Conservation (phyloP, 2,888 invertebrate species). For the Caradrina kadenii region DNA sequence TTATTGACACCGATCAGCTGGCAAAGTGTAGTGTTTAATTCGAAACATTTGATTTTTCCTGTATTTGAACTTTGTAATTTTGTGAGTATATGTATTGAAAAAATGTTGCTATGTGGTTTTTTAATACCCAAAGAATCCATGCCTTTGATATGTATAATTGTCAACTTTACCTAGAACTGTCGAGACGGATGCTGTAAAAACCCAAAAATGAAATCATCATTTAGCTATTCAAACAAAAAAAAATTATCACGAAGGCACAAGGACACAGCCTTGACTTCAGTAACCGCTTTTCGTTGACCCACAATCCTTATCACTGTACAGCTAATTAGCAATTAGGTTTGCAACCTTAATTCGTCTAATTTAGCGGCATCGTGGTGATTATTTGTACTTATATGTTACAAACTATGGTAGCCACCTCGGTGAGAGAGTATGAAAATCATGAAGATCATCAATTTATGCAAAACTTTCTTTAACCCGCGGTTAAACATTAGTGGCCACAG, state of each 20-base stretch:
- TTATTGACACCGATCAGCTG: no score
- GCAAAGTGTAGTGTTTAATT: no score
- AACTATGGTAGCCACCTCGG: conserved; percentile 16
- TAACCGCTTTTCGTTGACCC: conserved; percentile 14
- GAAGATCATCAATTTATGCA: not conserved
- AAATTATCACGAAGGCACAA: conserved; percentile 1
- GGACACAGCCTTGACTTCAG: conserved; percentile 39
- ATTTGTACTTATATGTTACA: conserved; percentile 4
- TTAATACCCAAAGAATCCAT: no score
- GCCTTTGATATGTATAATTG: no score
- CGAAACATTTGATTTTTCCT: no score
- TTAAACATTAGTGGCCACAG: not conserved
- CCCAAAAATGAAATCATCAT: conserved; percentile 41
- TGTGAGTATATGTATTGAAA: no score
- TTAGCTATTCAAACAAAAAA: conserved; percentile 5
- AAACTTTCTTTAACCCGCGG: not conserved
- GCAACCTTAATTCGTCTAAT: conserved; percentile 49
- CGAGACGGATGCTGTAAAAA: conserved; percentile 15
- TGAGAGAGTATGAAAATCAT: not conserved
- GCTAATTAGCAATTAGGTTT: conserved; percentile 42
- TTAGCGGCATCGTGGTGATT: conserved; percentile 33
- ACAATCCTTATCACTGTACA: conserved; percentile 34
- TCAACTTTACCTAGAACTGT: not conserved
- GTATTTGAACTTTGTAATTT: no score
- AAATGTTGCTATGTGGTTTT: no score